Conservation (phyloP, 37 sponge, comb jelly and placozoan species). For the Corticium candelabrum region DNA sequence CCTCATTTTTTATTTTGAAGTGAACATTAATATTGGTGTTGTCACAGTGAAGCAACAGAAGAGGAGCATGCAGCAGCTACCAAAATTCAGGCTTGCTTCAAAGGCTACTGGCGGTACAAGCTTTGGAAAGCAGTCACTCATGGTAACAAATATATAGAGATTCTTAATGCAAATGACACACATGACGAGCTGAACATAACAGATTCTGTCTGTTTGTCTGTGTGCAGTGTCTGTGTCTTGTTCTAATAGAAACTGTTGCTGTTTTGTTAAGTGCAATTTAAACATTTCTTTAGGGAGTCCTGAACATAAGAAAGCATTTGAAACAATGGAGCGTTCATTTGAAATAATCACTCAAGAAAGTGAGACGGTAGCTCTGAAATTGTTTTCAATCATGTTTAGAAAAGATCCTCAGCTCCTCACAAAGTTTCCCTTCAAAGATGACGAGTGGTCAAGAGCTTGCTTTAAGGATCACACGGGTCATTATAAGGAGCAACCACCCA, state of each 20-base stretch:
- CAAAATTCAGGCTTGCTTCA: conserved; percentile 1
- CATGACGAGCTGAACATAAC: too few species aligned
- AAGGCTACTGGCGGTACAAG: neutral
- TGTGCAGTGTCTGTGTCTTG: too few species aligned
- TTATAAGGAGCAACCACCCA: conserved; percentile 29
- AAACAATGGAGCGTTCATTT: neutral
- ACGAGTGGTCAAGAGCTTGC: conserved; percentile 35
- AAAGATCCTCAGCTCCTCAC: conserved; percentile 27
- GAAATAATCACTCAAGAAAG: neutral
- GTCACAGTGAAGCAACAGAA: conserved; percentile 11
- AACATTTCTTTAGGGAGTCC: neutral
- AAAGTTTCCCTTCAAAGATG: conserved; percentile 41
- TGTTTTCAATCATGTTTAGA: neutral
- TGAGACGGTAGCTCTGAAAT: neutral
- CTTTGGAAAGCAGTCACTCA: conserved; percentile 2
- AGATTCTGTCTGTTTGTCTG: too few species aligned
- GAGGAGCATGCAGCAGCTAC: conserved; percentile 18
- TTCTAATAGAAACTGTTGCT: too few species aligned
- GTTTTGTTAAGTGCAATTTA: neutral
- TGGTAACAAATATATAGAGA: neutral
- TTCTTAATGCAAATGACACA: too few species aligned
- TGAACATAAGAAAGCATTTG: neutral
- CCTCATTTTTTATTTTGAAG: too few species aligned
- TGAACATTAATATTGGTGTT: too few species aligned
- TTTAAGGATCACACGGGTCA: conserved; percentile 32